Percentiles rank a stretch among this genome's conserved stretches.
Evolutionary conservation across 1,140 invertebrate genomes (phyloP).

Genomic region (Polypedilum vanderplanki): DNA sequence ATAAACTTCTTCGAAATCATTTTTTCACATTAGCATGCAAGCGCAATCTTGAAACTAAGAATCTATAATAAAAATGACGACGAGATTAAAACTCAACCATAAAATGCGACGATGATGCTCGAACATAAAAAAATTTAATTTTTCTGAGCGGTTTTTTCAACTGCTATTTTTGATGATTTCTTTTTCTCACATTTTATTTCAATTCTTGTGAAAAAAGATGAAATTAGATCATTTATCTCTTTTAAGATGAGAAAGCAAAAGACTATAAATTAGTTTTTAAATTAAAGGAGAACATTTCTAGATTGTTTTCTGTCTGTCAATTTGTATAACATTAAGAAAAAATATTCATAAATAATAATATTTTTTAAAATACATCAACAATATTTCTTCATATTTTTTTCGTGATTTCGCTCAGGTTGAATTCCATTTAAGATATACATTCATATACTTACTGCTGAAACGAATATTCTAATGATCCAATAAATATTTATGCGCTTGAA

Average conservation of each 20-base stretch:
- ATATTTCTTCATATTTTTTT: neutral
- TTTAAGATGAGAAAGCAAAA: neutral
- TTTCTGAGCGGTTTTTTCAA: neutral
- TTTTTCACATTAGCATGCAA: too few species aligned
- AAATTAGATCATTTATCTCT: conserved; percentile 14
- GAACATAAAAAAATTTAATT: conserved; percentile 14
- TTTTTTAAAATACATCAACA: too few species aligned
- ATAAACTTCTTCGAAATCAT: too few species aligned
- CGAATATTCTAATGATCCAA: conserved; percentile 18
- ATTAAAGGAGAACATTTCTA: neutral
- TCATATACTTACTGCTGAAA: neutral
- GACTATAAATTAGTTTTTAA: conserved; percentile 20
- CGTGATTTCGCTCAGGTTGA: neutral
- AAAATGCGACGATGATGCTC: neutral
- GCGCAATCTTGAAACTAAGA: too few species aligned
- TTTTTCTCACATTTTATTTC: conserved; percentile 19
- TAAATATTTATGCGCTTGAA: conserved; percentile 7
- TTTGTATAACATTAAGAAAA: too few species aligned
- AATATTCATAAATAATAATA: too few species aligned
- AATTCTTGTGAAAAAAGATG: neutral
- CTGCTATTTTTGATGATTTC: conserved; percentile 1
- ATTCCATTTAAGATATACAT: neutral
- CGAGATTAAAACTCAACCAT: neutral
- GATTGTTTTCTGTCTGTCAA: too few species aligned
- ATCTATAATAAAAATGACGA: too few species aligned